These are phyloP conservation scores for Harpalus rufipes DNA, from an alignment of 2,888 invertebrate species.

Conservation along the genomic window DNA sequence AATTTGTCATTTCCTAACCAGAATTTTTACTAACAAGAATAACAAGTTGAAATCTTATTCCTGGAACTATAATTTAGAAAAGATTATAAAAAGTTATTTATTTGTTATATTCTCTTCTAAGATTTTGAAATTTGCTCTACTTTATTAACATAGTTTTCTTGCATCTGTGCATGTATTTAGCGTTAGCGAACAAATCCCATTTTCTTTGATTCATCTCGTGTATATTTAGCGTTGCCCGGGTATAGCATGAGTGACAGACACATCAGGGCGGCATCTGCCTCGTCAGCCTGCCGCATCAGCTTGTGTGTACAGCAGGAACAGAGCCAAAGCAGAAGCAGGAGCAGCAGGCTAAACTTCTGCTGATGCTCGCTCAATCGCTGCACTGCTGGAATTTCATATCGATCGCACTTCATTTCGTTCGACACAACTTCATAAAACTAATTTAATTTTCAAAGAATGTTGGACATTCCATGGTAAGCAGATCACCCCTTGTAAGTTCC, in stretches of 20 bases:
- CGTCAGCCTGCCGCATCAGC: neutral
- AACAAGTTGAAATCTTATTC: too few species aligned
- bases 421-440: constrained; percentile 64
- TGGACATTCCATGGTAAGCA: constrained; percentile 58
- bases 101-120: too few species aligned
- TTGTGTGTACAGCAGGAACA: neutral
- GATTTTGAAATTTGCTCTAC: too few species aligned
- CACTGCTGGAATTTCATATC: constrained; percentile 40
- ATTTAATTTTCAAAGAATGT: constrained; percentile 65
- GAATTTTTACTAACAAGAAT: too few species aligned
- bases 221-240: neutral
- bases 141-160: too few species aligned
- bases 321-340: neutral
- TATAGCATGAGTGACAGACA: neutral
- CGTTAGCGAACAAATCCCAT: neutral
- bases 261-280: neutral
- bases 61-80: too few species aligned
- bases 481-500: constrained; percentile 2
- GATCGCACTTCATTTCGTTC: constrained; percentile 58
- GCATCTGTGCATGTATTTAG: too few species aligned
- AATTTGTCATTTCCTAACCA: too few species aligned
- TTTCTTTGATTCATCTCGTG: neutral
- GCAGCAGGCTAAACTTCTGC: neutral
- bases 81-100: too few species aligned
- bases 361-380: constrained; percentile 10